phyloP scores from a whole-genome alignment of 1,140 invertebrate species.

The Camponotus floridanus region DNA sequence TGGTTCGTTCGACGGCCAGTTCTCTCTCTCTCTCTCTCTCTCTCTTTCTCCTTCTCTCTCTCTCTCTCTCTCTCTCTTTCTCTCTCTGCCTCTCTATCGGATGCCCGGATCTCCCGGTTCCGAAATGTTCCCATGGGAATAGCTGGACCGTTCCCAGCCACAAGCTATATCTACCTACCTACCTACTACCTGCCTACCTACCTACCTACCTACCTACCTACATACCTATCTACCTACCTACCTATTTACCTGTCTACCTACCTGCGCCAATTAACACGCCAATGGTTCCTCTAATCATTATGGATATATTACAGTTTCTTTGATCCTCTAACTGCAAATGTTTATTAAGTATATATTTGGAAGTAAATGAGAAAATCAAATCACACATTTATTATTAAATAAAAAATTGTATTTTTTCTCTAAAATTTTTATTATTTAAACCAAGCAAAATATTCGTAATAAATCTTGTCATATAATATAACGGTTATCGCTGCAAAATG shows the following conservation, averaged over 20 bases:
- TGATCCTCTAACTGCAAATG: neutral
- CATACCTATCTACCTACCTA: too few relatives aligned
- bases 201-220: too few relatives aligned
- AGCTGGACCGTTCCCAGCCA: slow-evolving; percentile 25
- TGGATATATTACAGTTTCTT: neutral
- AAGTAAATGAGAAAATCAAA: neutral
- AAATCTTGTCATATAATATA: too few relatives aligned
- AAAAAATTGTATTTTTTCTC: neutral
- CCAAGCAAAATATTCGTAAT: too few relatives aligned
- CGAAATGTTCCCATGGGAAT: slow-evolving; percentile 45
- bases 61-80: neutral
- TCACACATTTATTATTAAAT: too few relatives aligned
- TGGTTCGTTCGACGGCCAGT: slow-evolving; percentile 76
- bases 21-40: neutral
- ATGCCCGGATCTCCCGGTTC: slow-evolving; percentile 15
- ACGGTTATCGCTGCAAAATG: too few relatives aligned
- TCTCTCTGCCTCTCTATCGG: slow-evolving; percentile 18
- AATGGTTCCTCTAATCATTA: neutral
- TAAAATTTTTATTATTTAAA: too few relatives aligned
- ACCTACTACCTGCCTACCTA: too few relatives aligned
- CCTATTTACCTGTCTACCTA: too few relatives aligned
- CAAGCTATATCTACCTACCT: neutral
- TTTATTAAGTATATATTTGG: neutral
- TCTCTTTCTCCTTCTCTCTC: neutral
- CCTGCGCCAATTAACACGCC: slow-evolving; percentile 26